Percentiles rank a stretch among this genome's conserved stretches.
phyloP scores from a whole-genome alignment of 2,888 invertebrate genomes.

The Ditylenchus weischeri region DNA sequence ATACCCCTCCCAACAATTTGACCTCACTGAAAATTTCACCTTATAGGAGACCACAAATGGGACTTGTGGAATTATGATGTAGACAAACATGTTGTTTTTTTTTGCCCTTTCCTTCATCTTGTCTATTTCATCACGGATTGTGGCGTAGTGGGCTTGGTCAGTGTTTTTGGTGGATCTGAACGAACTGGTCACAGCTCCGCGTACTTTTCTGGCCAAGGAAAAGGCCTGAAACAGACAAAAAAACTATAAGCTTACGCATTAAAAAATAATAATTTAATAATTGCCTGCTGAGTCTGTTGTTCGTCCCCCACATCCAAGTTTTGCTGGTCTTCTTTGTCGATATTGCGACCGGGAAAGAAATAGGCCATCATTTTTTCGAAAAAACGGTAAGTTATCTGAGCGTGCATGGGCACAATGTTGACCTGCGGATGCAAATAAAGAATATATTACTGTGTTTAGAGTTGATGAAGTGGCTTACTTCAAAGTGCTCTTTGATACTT shows the following conservation, averaged over 20 bases:
- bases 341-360: conserved; percentile 82
- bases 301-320: conserved; percentile 41
- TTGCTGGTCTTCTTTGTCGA: conserved; percentile 47
- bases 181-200: conserved; percentile 40
- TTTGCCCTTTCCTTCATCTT: conserved; percentile 97
- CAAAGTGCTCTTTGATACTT: conserved; percentile 96
- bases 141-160: conserved; percentile 7
- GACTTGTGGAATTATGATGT: conserved; percentile 95
- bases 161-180: conserved; percentile 28
- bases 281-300: conserved; percentile 29
- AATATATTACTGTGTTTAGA: background rate
- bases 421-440: conserved; percentile 20
- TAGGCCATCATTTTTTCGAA: conserved; percentile 95
- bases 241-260: too few species aligned
- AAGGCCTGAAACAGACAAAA: conserved; percentile 25
- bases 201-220: conserved; percentile 33
- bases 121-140: conserved; percentile 79
- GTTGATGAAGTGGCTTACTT: conserved; percentile 68
- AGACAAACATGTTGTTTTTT: conserved; percentile 95
- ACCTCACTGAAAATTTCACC: conserved; percentile 44
- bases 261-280: too few species aligned
- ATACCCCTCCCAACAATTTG: too few species aligned
- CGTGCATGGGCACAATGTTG: conserved; percentile 55
- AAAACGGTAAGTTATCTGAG: conserved; percentile 62
- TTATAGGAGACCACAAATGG: conserved; percentile 73